Percentiles rank a stretch among this genome's conserved stretches.
These are phyloP conservation scores for Gambusia holbrooki DNA, from an alignment of 2,113 vertebrate species.

Conservation along the genomic window DNA sequence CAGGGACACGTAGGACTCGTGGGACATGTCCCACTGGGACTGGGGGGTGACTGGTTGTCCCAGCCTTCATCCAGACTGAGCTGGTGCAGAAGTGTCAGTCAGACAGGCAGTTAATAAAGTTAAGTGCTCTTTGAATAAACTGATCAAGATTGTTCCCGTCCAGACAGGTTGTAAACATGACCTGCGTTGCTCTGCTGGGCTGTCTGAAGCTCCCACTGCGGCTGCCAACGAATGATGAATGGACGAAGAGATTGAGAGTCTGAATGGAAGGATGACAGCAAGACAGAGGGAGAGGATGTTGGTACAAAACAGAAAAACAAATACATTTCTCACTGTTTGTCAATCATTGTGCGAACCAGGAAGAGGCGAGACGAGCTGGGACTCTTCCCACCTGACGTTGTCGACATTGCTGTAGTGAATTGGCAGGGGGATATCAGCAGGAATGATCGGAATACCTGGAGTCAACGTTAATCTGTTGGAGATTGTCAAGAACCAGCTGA, in stretches of 20 bases:
- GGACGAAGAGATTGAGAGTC: constrained; percentile 17
- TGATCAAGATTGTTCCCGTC: constrained; percentile 12
- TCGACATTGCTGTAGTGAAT: too few species aligned
- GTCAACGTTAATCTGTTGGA: too few species aligned
- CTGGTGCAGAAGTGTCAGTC: background rate
- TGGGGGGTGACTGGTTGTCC: background rate
- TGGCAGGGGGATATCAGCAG: too few species aligned
- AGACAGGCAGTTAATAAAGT: constrained; percentile 33
- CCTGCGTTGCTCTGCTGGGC: background rate
- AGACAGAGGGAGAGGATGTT: constrained; percentile 18
- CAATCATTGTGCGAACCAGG: constrained; percentile 10
- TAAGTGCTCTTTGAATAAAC: constrained; percentile 13
- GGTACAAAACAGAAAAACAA: background rate
- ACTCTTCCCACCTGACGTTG: too few species aligned
- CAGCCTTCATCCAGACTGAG: background rate
- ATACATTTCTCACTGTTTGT: constrained; percentile 15
- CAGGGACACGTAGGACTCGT: background rate
- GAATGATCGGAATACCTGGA: too few species aligned
- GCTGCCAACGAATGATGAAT: constrained; percentile 13
- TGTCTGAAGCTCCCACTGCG: constrained; percentile 14
- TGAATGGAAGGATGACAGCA: constrained; percentile 27
- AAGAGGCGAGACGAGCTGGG: background rate
- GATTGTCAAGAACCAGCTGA: too few species aligned
- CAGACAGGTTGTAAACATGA: constrained; percentile 8
- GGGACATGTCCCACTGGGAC: background rate